Base-by-base conservation (phyloP, 2,888 invertebrate genomes). In the Eurytoma adleriae region DNA sequence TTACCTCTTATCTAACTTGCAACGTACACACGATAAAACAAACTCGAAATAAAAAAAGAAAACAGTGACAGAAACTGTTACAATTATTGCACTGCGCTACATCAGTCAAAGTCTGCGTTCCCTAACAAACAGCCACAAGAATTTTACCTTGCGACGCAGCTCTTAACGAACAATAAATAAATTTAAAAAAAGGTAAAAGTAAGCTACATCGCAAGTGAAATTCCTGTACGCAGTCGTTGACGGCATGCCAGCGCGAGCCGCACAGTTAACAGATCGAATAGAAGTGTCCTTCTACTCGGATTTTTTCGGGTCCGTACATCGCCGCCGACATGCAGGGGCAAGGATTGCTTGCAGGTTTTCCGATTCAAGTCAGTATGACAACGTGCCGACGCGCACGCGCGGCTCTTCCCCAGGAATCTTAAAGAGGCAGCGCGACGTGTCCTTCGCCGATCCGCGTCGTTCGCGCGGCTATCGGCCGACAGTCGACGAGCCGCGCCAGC, bases 311-410 rank as follows among this genome's bases (percentile, higher is more conserved):
- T 18, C 48, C 62, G 54, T 50, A 71, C 13, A 59, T 71, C 69
- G 75, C 75, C 75, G 79, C 75, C 75, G 79, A 66, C 62, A 68
- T 77, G 80, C 80, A 64, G 73, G 77, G 69, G 64, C 67, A 57
- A 56, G 57, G 78, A 67, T 69, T 73, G 78, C 77, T 81, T 84
- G 66, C 82, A 90, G 90, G 83, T 87, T 88, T 83, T 90, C 90
- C 48, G 90, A 90, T 79, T 88, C 86, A 71, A 90, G 90, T 84
- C 90, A 90, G 74, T 91, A 90, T 85, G 90, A 90, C 84, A 91
- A 90, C 83, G 89, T 91, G 70, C 90, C 90, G 66, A 86, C 88
- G 54, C 86, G 88, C 67, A 89, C 90, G 86, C 86, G 86, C 75
- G 85, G 86, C 62, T 80, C 83, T 56, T 86, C 87, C 16, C 84